Percentiles rank a stretch among this genome's conserved stretches.
Evolutionary conservation across 2,113 vertebrate genomes (phyloP).

Genomic region (Xerus inauris): DNA sequence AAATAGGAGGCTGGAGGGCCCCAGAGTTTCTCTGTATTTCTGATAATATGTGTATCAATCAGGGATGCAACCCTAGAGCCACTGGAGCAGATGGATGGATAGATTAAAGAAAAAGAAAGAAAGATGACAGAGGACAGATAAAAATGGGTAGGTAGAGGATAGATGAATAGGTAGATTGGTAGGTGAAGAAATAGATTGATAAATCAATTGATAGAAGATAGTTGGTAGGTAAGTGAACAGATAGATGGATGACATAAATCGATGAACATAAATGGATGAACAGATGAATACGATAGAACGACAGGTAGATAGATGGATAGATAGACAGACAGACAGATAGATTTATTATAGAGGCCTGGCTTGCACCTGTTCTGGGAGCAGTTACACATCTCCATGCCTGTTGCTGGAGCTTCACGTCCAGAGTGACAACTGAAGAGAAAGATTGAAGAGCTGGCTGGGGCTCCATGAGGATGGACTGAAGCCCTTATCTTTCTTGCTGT

Average conservation of each 20-base stretch:
- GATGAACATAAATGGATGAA: too few relatives aligned
- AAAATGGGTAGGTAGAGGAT: too few relatives aligned
- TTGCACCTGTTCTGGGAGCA: not conserved
- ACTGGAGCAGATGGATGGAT: not conserved
- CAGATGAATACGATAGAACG: not conserved
- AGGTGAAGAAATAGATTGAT: too few relatives aligned
- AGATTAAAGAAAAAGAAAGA: not conserved
- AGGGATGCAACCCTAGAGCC: not conserved
- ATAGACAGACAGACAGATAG: not conserved
- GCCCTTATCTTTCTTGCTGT: not conserved
- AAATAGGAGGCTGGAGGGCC: not conserved
- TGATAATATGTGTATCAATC: not conserved
- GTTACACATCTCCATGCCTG: rapidly evolving
- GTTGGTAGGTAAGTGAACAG: too few relatives aligned
- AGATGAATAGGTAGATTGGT: not conserved
- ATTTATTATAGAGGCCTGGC: not conserved
- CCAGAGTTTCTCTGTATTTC: not conserved
- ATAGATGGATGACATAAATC: too few relatives aligned
- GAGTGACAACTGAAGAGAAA: not conserved
- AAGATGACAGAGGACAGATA: too few relatives aligned
- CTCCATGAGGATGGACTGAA: not conserved
- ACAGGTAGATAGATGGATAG: not conserved
- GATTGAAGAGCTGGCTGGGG: rapidly evolving
- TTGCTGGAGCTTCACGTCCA: not conserved
- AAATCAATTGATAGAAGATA: too few relatives aligned